Base-by-base conservation (phyloP, 2,113 vertebrate genomes). In the Silurus glanis region DNA sequence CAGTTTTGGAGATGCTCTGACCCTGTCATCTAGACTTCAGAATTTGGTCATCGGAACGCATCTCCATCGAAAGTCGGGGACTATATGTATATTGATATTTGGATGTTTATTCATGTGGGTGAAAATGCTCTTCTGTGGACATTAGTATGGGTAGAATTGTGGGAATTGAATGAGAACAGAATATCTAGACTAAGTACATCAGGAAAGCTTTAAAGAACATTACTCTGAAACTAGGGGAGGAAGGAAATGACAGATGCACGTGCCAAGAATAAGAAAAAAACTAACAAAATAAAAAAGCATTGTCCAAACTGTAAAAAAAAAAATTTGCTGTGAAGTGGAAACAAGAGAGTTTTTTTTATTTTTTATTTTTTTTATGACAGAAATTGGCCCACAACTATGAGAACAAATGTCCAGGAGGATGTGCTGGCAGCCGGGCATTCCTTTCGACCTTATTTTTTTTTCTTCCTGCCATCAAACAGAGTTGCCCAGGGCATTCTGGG, bases 401-500 rank as follows among this genome's bases (percentile, higher is more conserved):
- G 47, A 75, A 61, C 55, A 62, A 45, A 72, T 66, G 76, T 75
- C n/a, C 82, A 62, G 55, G 67, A 80, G 87, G 76, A 80, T 78
- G 9, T 64, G 58, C n/a, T 85, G 85, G 71, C 74, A 83, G 25
- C 21, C 28, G 0, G 9, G 82, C 80, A 81, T 82, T 76, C 55
- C 55, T 37, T 37, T 37, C 37, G 37, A 37, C 37, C 37, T 37
- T 37, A 37, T 37, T 37, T 37, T 37, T 37, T 37, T 37, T 37
- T 37, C 7, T 56, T 45, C 58, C 37, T 67, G 61, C 55, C 83
- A 61, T 87, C 59, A 83, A 67, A 75, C 80, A 49, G 79, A 84
- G 78, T 55, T 83, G 83, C 83, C 80, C 80, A 80, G 86, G 82
- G 71, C 85, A 37, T 84, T 84, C 76, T 69, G 84, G 79, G 69